Evolutionary conservation across 2,113 vertebrate species (phyloP).

Genomic region (Parus major): DNA sequence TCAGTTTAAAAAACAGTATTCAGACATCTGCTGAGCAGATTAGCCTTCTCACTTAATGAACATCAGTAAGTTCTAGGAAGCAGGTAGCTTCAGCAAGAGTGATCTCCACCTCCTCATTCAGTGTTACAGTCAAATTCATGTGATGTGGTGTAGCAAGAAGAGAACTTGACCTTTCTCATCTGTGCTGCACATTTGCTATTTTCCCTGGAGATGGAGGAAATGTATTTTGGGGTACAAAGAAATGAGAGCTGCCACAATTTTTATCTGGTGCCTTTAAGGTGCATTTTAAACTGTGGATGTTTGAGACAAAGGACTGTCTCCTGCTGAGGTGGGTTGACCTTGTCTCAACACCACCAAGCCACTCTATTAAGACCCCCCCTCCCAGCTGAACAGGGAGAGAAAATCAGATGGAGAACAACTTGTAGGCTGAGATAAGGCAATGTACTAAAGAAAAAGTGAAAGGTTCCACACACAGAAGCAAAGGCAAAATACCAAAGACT

Average conservation of each 20-base stretch:
- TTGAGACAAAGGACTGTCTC: background rate
- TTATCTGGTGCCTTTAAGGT: background rate
- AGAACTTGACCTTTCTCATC: background rate
- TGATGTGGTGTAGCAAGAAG: background rate
- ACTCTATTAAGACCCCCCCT: background rate
- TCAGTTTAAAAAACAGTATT: background rate
- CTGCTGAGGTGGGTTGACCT: background rate
- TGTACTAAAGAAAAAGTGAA: background rate
- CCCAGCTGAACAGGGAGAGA: background rate
- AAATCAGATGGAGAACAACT: background rate
- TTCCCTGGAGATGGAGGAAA: background rate
- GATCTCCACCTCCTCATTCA: background rate
- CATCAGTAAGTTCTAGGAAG: background rate
- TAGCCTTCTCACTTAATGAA: background rate
- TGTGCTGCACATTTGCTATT: background rate
- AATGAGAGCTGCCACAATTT: background rate
- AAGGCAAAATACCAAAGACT: background rate
- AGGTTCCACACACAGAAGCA: background rate
- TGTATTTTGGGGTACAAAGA: background rate
- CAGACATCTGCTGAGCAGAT: background rate
- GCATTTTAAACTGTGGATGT: background rate
- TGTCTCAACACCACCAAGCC: background rate
- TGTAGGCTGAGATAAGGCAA: background rate
- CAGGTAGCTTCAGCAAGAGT: background rate
- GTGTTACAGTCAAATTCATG: background rate